Evolutionary conservation across 1,140 invertebrate genomes (phyloP), one percentile per base, ranked within the genome.

Genomic region (Danaus plexippus): DNA sequence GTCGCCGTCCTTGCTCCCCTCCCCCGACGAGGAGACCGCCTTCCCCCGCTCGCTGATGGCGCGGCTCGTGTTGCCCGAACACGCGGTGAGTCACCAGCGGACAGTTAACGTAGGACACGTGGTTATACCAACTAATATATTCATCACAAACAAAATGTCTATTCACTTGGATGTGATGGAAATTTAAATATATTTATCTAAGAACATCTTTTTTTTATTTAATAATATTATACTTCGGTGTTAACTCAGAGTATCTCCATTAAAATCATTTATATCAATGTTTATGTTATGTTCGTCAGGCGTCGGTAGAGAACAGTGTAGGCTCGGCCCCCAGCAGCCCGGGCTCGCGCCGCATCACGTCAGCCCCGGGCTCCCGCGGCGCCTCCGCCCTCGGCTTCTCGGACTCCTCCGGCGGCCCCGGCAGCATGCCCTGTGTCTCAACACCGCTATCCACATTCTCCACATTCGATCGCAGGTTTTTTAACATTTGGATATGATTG

Each of bases 1-100:
- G 43, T 97, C 95, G 67, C 96, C 97, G 11, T 94, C 92, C 64
- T 90, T 95, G 71, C 88, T 93, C 69, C 88, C 91, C 44, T 93
- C 92, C 43, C 89, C 90, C 0, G 90, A 91, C 60, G 91, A 92
- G 52, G 90, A 92, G 66, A 77, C 88, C 44, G 85, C 86, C 78
- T 91, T 91, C 75, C 90, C 88, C 63, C 89, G 91, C 68, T 90
- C 87, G 52, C 89, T 91, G 69, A 90, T 89, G 81, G 88, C 85
- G 72, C 89, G 88, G 69, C 89, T 90, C 59, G 88, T 89, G 80
- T 89, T 85, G 72, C 90, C 85, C 72, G 90, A 90, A 64, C 75
- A 85, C 59, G 69, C 74, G 63, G 84, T 87, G 48, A 71, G 73
- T 61, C 7, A 32, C 4, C 22, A 8, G 7, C 4, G 2, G 1